Base-by-base conservation (phyloP, 2,113 vertebrate genomes). In the Formicarius rufipectus region DNA sequence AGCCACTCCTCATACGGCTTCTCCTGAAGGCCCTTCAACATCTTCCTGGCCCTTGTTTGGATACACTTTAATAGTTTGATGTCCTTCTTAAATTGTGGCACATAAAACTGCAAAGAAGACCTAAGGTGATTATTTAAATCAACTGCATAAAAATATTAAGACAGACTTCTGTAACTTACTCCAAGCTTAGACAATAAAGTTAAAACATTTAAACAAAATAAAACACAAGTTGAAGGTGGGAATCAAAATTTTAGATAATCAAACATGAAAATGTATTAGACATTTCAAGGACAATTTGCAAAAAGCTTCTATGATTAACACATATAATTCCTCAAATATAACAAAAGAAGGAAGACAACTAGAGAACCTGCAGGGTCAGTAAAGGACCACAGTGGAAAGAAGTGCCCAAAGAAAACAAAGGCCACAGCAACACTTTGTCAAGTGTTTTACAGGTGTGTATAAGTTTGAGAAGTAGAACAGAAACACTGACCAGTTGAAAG, bases 181-280 rank as follows among this genome's bases (percentile, higher is more conserved):
- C 24, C 9, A 35, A 35, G 33, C 18, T 58, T 45, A 56, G 18
- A 76, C 9, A 89, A 66, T 44, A 15, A 56, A 72, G 24, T 45
- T 58, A 55, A 1, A 5, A 58, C 25, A 79, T 5, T 17, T 73
- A 73, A 90, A 83, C 19, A 68, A 74, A 60, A 44, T 55, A 66
- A 60, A 39, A 27, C 19, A 39, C 3, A 27, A 16, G 4, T 0
- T 3, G 28, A 7, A 19, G 25, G 4, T 2, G 6, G 8, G 12
- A 52, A 59, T 40, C 13, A 89, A 58, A 83, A 20, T 49, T 49
- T 14, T 56, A 63, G 47, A 22, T 3, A 2, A 67, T 47, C 8
- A 15, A 62, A 63, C 2, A 12, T 15, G 21, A 82, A 89, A 44
- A 27, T 1, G 0, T 31, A 39, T 24, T 45, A 89, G 56, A n/a